Base-by-base conservation (phyloP, 1,140 invertebrate genomes). In the Pentalonia nigronervosa region DNA sequence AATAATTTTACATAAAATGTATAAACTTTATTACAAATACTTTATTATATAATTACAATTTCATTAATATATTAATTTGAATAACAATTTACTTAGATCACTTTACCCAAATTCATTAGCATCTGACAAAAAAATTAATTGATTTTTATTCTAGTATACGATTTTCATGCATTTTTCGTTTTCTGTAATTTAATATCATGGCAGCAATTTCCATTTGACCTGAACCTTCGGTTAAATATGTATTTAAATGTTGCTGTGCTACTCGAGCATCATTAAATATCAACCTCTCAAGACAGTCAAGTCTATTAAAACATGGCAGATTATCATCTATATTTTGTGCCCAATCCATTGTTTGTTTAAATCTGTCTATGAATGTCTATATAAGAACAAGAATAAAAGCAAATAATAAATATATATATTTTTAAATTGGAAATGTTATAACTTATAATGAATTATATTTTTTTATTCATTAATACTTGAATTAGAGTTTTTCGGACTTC, bases 201-300 rank as follows among this genome's bases (percentile, higher is more conserved):
- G 95, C 95, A 34, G 96, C 96, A 9, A 96, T 95, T 17, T 94
- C 95, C 53, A 96, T 95, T 94, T 95, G 95, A 94, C 96, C 95
- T 8, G 95, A 95, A 94, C 95, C 95, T 90, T 95, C 94, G 48
- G 94, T 95, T 84, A 96, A 95, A 96, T 96, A 96, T 56, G 95
- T 94, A 86, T 96, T 95, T 93, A 96, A 95, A 67, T 96, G 95
- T 88, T 95, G 95, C 21, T 96, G 94, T n/a, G 95, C 95, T 89
- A 94, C 94, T 93, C 96, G 95, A 47, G 96, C 96, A 84, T 95
- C 94, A 25, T 95, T 94, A 94, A 96, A 96, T 36, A 97, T 94
- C 81, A 94, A 94, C 91, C 94, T 94, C 95, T 97, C 96, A 9
- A 95, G 94, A 94, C 95, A 95, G 94, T 97, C 96, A 45, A 97